These are phyloP conservation scores for Acromyrmex charruanus DNA, from an alignment of 1,140 invertebrate species.

Conservation along the genomic window DNA sequence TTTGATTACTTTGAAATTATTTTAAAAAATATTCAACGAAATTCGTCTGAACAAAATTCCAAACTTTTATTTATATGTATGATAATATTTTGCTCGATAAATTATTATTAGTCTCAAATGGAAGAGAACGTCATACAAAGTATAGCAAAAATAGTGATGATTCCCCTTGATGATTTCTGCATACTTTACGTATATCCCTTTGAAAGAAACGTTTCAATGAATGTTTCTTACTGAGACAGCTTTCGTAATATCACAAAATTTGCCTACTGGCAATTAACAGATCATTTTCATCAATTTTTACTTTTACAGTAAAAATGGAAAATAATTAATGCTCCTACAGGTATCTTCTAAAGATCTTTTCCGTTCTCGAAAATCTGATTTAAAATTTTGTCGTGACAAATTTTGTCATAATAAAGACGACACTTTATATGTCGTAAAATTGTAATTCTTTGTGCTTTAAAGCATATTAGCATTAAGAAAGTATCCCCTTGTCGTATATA, in stretches of 20 bases:
- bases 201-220: conserved; percentile 4
- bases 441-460: conserved; percentile 65
- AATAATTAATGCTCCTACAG: conserved; percentile 47
- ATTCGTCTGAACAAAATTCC: neutral
- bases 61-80: neutral
- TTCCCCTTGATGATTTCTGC: neutral
- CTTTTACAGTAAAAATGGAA: conserved; percentile 19
- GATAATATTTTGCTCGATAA: conserved; percentile 4
- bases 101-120: neutral
- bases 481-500: conserved; percentile 72
- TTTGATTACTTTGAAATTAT: neutral
- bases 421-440: conserved; percentile 32
- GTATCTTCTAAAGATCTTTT: conserved; percentile 26
- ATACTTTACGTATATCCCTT: neutral
- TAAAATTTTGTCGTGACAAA: conserved; percentile 31
- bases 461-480: conserved; percentile 71
- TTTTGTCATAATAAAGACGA: conserved; percentile 22
- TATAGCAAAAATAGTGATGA: neutral
- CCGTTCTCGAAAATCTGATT: conserved; percentile 30
- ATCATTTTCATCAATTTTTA: neutral
- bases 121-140: neutral
- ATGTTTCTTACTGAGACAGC: neutral
- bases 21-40: neutral
- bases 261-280: neutral
- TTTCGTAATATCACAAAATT: conserved; percentile 30